A percentile compares a stretch with the other conserved stretches of the same genome.
Evolutionary conservation across 1,140 invertebrate species (phyloP).

Genomic region (Diorhabda elongata): DNA sequence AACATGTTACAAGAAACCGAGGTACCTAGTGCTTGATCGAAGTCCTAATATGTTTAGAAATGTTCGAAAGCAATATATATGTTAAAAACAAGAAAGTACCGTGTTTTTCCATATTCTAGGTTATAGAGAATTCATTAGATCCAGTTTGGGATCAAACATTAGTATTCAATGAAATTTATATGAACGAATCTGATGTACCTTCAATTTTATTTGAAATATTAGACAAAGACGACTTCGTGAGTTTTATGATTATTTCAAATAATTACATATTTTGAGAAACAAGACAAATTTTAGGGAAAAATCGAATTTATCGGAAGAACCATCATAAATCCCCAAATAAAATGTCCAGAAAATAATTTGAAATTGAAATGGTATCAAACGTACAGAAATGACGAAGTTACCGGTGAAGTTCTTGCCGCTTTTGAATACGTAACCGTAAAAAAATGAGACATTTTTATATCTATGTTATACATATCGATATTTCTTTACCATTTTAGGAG

Average conservation of each 20-base stretch:
- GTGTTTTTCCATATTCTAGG: constrained; percentile 31
- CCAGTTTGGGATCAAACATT: constrained; percentile 61
- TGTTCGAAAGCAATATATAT: background rate
- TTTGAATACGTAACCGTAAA: constrained; percentile 49
- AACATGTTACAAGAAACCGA: constrained; percentile 43
- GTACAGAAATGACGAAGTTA: constrained; percentile 45
- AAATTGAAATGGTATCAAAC: constrained; percentile 55
- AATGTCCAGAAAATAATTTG: constrained; percentile 49
- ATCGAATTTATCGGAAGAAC: constrained; percentile 55
- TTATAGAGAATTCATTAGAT: constrained; percentile 49
- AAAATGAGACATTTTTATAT: background rate
- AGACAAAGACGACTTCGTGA: constrained; percentile 40
- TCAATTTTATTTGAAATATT: constrained; percentile 47
- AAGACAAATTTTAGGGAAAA: constrained; percentile 44
- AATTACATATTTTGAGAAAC: too few species aligned
- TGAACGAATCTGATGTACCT: constrained; percentile 54
- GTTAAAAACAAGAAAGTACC: too few species aligned
- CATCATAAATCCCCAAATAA: constrained; percentile 43
- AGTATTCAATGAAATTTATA: constrained; percentile 48
- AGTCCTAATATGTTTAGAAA: background rate
- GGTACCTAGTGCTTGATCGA: constrained; percentile 18
- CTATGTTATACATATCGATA: background rate
- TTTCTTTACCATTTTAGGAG: background rate
- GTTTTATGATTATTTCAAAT: background rate
- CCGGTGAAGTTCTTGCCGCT: constrained; percentile 54